Conservation (phyloP, 2,888 invertebrate genomes). For the Volucella inanis region DNA sequence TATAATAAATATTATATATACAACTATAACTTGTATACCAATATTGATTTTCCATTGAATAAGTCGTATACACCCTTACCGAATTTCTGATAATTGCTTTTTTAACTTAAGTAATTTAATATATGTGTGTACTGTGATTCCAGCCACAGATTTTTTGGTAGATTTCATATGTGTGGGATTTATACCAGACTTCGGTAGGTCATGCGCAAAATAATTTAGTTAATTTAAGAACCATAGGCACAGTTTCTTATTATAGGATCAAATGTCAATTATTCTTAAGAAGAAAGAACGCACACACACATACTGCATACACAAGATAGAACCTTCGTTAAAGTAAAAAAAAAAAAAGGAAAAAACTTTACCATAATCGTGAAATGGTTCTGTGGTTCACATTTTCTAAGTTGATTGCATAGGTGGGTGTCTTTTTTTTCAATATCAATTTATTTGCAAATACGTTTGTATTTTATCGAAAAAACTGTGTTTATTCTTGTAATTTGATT, state of each 20-base stretch:
- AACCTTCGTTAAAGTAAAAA: slow-evolving; percentile 48
- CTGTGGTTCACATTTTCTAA: slow-evolving; percentile 34
- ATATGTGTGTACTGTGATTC: no score
- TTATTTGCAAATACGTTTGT: slow-evolving; percentile 15
- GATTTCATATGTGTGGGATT: no score
- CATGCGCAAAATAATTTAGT: slow-evolving; percentile 38
- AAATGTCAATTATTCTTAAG: neutral
- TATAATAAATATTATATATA: no score
- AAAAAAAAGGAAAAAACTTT: slow-evolving; percentile 48
- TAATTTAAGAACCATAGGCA: neutral
- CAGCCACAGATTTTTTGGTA: no score
- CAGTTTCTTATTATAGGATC: neutral
- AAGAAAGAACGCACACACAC: slow-evolving; percentile 32
- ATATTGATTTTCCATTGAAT: no score
- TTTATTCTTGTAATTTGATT: neutral
- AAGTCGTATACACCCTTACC: no score
- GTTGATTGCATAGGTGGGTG: slow-evolving; percentile 52
- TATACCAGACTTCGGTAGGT: slow-evolving; percentile 40
- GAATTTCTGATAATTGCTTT: no score
- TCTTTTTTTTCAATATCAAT: slow-evolving; percentile 43
- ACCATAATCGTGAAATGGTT: slow-evolving; percentile 33
- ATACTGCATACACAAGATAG: slow-evolving; percentile 23
- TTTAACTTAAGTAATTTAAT: no score
- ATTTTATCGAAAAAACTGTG: slow-evolving; percentile 3
- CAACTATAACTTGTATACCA: no score